A percentile compares a stretch with the other conserved stretches of the same genome.
Conservation (phyloP, 35 echinoderm and acorn worm species). For the Lytechinus variegatus region DNA sequence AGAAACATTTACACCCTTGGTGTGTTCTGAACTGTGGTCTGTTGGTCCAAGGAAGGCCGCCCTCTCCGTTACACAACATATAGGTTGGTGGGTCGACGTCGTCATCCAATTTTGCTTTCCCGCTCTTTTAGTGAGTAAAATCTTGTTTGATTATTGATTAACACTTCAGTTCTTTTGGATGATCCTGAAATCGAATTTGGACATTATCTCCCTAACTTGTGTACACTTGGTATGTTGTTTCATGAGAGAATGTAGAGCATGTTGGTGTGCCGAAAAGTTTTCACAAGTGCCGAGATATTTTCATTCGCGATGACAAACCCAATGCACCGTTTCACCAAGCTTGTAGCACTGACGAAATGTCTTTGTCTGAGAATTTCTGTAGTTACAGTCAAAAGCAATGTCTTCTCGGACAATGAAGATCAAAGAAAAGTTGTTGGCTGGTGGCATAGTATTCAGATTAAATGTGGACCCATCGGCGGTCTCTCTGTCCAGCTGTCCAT, state of each 20-base stretch:
- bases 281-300: neutral
- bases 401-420: too few relatives aligned
- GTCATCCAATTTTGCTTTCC: constrained; percentile 16
- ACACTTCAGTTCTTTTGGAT: too few relatives aligned
- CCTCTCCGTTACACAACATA: neutral
- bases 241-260: too few relatives aligned
- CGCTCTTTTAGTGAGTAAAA: neutral
- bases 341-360: neutral
- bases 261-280: neutral
- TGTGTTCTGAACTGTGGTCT: constrained; percentile 24
- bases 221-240: too few relatives aligned
- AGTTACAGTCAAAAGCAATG: too few relatives aligned
- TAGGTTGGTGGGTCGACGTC: neutral
- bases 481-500: neutral
- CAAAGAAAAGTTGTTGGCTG: too few relatives aligned
- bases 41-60: neutral
- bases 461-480: too few relatives aligned
- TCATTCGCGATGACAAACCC: too few relatives aligned
- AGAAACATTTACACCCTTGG: neutral
- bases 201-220: too few relatives aligned
- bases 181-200: too few relatives aligned
- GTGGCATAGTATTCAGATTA: too few relatives aligned
- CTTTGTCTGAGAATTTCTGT: too few relatives aligned
- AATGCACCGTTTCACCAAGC: neutral
- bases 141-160: neutral